These are phyloP conservation scores for Enteromius fasciolatus DNA, from an alignment of 2,797 vertebrate genomes.

Conservation along the genomic window DNA sequence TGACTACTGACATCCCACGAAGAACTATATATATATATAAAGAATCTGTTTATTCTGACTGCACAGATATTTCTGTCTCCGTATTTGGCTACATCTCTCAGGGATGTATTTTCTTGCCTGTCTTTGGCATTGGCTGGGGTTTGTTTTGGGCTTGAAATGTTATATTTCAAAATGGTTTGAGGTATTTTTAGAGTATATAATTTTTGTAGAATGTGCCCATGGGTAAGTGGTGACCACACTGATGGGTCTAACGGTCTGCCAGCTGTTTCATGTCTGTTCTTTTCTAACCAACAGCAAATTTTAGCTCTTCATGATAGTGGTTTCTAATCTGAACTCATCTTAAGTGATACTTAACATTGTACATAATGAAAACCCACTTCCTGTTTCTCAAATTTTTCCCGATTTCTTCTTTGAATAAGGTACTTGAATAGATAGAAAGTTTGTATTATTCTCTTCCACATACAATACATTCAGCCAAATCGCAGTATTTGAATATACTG, in stretches of 20 bases:
- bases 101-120: slow-evolving; percentile 54
- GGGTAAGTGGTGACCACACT: slow-evolving; percentile 25
- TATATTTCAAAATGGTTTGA: slow-evolving; percentile 55
- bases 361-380: slow-evolving; percentile 24
- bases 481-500: background rate
- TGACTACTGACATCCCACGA: slow-evolving; percentile 44
- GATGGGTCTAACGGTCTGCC: slow-evolving; percentile 49
- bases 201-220: slow-evolving; percentile 56
- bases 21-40: background rate
- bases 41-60: slow-evolving; percentile 52
- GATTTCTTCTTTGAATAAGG: background rate
- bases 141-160: slow-evolving; percentile 62
- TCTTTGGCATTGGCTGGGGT: slow-evolving; percentile 44
- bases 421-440: background rate
- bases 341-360: slow-evolving; percentile 20
- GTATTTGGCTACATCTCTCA: slow-evolving; percentile 48
- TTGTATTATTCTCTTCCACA: background rate
- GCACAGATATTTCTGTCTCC: slow-evolving; percentile 60
- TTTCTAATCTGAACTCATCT: slow-evolving; percentile 19
- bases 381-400: background rate
- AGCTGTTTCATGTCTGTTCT: slow-evolving; percentile 43
- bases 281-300: slow-evolving; percentile 28
- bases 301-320: slow-evolving; percentile 12
- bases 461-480: background rate
- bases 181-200: slow-evolving; percentile 64